Conservation (phyloP, 2,797 vertebrate species). For the Hoplostethus atlanticus region DNA sequence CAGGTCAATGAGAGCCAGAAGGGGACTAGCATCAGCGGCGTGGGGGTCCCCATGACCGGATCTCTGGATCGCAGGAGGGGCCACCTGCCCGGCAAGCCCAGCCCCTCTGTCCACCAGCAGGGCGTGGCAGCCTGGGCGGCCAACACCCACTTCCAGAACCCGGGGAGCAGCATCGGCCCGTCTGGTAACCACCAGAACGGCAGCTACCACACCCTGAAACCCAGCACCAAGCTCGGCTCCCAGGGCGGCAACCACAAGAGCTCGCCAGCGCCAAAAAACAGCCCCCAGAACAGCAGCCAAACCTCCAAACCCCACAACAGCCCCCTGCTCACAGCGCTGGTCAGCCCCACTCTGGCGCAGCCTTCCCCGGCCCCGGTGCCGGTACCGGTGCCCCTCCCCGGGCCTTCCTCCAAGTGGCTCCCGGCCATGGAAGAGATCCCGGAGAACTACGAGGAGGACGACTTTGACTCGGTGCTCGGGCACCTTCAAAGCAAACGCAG, state of each 20-base stretch:
- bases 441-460: constrained; percentile 97
- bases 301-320: constrained; percentile 58
- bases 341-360: constrained; percentile 69
- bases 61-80: constrained; percentile 93
- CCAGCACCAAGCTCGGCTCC: constrained; percentile 77
- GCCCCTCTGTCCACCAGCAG: constrained; percentile 88
- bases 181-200: constrained; percentile 85
- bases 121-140: constrained; percentile 97
- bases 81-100: constrained; percentile 89
- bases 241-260: constrained; percentile 69
- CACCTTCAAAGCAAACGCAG: constrained; percentile 89
- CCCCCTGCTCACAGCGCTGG: constrained; percentile 64
- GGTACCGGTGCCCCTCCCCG: constrained; percentile 54
- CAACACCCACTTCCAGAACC: constrained; percentile 96
- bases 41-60: constrained; percentile 75
- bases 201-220: constrained; percentile 80
- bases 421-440: constrained; percentile 99
- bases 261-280: constrained; percentile 66
- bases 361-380: constrained; percentile 49
- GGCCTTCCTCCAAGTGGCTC: constrained; percentile 92
- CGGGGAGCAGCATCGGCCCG: constrained; percentile 85
- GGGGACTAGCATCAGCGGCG: constrained; percentile 65
- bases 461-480: constrained; percentile 94
- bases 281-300: constrained; percentile 72
- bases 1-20: constrained; percentile 89